Base-by-base conservation (phyloP, 2,888 invertebrate species). In the Oligia strigilis region DNA sequence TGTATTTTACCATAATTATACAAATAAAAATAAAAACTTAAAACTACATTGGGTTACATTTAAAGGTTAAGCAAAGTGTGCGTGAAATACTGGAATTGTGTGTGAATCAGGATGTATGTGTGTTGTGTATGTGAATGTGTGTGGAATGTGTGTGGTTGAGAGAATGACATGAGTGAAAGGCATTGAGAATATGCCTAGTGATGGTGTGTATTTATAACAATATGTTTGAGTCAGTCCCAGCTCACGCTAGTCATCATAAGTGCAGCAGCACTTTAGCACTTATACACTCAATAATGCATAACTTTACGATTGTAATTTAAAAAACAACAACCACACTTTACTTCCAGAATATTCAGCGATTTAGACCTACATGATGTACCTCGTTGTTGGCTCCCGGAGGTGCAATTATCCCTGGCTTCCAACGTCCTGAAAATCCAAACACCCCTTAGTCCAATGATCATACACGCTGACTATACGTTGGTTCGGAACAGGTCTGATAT, bases 401-500 rank as follows among this genome's bases (percentile, higher is more conserved):
- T 95, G 14, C 79, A 85, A 0, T 92, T 95, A 8, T 88, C 90
- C 0, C 77, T 95, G n/a, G 83, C 93, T 1, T 90, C 91, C 0
- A 95, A 96, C 82, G 85, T 91, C 23, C 70, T 96, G 8, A 85
- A 88, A 66, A 5, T 96, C 2, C 90, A 93, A n/a, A 87, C 92
- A 0, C 81, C 76, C 0, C 89, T 96, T 1, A 90, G 90, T 75
- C 93, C 90, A 81, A 94, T 96, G 84, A 91, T 94, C 52, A 67
- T 96, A 13, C 89, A 91, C 6, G 89, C 94, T 0, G 78, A 91
- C 0, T 96, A 95, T 80, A 36, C 83, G 0, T 70, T 94, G 58
- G 87, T 94, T 78, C 92, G 96, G 52, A 95, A 96, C 74, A 82
- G 87, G 2, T 90, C 93, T 0, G 90, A 91, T 8, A 80, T 95